Evolutionary conservation across 2,797 vertebrate genomes (phyloP).

Genomic region (Peromyscus eremicus): DNA sequence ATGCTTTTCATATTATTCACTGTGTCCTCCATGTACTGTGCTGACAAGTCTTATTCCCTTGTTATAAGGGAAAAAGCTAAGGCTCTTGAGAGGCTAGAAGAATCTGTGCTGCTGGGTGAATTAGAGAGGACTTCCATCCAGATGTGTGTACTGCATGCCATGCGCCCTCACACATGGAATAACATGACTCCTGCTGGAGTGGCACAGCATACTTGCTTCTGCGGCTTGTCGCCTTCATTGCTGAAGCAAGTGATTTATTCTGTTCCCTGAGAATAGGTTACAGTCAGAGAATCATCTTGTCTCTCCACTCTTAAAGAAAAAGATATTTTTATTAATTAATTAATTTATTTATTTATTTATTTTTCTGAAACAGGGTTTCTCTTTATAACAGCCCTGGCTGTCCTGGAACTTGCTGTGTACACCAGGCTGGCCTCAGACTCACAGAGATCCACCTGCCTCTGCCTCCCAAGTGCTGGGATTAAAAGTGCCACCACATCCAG

Average conservation of each 20-base stretch:
- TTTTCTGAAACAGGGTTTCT: background rate
- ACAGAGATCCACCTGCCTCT: background rate
- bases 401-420: background rate
- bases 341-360: background rate
- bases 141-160: background rate
- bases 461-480: background rate
- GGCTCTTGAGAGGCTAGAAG: background rate
- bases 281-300: background rate
- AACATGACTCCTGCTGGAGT: background rate
- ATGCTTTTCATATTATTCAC: background rate
- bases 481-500: background rate
- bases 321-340: background rate
- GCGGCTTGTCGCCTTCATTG: background rate
- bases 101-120: background rate
- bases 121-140: background rate
- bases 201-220: background rate
- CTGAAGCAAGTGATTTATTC: background rate
- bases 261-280: slow-evolving; percentile 1
- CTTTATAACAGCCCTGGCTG: background rate
- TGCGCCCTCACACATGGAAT: background rate
- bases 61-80: background rate
- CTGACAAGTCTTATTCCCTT: background rate
- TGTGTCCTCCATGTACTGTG: background rate
- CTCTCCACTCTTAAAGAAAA: background rate
- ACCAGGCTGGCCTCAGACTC: background rate